Evolutionary conservation across 2,113 vertebrate species (phyloP).

Genomic region (Sprattus sprattus): DNA sequence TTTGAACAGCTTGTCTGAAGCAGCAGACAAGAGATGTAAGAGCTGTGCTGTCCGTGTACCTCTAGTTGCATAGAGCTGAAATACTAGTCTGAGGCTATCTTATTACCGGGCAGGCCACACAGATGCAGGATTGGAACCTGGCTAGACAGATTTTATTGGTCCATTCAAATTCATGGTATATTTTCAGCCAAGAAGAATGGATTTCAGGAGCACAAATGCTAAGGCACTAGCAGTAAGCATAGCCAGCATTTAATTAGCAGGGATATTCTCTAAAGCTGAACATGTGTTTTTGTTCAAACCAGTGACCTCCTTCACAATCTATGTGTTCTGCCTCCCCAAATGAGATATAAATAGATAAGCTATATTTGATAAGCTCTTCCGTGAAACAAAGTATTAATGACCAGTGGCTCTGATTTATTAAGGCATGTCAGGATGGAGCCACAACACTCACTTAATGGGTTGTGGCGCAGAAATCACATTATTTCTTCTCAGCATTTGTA

Average conservation of each 20-base stretch:
- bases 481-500: not conserved
- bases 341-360: not conserved
- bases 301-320: not conserved
- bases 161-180: not conserved
- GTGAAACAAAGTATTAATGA: not conserved
- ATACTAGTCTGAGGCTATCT: not conserved
- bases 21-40: not conserved
- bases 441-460: not conserved
- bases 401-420: not conserved
- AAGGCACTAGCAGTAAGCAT: not conserved
- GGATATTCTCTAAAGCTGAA: not conserved
- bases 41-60: not conserved
- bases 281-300: not conserved
- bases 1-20: not conserved
- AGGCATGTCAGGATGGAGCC: not conserved
- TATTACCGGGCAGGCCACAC: not conserved
- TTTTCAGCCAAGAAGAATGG: not conserved
- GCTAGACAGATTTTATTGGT: not conserved
- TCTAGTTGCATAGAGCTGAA: not conserved
- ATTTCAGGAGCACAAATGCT: not conserved
- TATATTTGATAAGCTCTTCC: not conserved
- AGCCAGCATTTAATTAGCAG: not conserved
- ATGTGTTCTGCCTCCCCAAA: not conserved
- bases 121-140: not conserved
- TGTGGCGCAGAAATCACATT: not conserved